Percentiles rank a stretch among this genome's conserved stretches.
phyloP scores from a whole-genome alignment of 37 sponge, comb jelly and placozoan genomes.

The Chondrosia reniformis region DNA sequence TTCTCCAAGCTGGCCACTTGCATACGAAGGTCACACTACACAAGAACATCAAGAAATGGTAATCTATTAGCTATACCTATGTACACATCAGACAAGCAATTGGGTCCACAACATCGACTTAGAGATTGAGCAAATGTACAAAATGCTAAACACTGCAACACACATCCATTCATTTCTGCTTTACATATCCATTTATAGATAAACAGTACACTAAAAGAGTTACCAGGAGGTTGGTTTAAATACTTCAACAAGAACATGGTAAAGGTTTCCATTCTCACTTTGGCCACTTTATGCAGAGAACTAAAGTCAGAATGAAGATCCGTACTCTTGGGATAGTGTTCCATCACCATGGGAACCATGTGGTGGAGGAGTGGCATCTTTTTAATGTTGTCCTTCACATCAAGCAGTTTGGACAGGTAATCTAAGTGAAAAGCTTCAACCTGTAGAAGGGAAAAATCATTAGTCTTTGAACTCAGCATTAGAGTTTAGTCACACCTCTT shows the following conservation, averaged over 20 bases:
- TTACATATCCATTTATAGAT: no score
- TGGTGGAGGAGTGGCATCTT: slow-evolving; percentile 82
- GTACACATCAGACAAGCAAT: no score
- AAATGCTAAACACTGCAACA: neutral
- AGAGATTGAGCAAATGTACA: no score
- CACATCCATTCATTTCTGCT: slow-evolving; percentile 1
- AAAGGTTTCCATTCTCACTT: slow-evolving; percentile 66
- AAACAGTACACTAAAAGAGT: no score
- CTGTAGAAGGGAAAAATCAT: neutral
- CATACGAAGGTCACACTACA: slow-evolving; percentile 63
- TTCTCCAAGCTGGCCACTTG: slow-evolving; percentile 29
- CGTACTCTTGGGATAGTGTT: slow-evolving; percentile 65
- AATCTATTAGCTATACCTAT: no score
- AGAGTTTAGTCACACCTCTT: slow-evolving; percentile 22
- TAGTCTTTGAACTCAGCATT: neutral
- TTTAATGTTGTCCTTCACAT: slow-evolving; percentile 91
- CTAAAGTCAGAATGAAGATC: slow-evolving; percentile 82
- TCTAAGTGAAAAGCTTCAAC: slow-evolving; percentile 81
- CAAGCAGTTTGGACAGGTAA: slow-evolving; percentile 66
- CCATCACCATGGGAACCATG: slow-evolving; percentile 79
- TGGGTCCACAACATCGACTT: no score
- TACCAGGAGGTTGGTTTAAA: no score
- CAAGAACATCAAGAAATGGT: no score
- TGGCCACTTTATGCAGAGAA: slow-evolving; percentile 67
- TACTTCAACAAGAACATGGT: no score